A percentile compares a stretch with the other conserved stretches of the same genome.
Evolutionary conservation across 2,888 invertebrate species (phyloP).

Genomic region (Alviniconcha strummeri): DNA sequence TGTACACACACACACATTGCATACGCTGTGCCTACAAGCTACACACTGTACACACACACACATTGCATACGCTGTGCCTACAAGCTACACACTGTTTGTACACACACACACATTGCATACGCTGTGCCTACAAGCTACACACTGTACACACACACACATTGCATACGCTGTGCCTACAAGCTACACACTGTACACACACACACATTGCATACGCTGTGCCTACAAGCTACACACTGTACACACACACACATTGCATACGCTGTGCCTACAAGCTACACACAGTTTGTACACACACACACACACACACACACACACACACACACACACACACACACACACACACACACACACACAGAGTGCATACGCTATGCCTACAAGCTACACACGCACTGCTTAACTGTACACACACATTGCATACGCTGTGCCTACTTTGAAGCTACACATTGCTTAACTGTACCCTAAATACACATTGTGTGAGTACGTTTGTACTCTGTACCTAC

Average conservation of each 20-base stretch:
- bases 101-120: too few species aligned
- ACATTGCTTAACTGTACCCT: too few species aligned
- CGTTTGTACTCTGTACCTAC: too few species aligned
- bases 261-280: neutral
- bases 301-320: neutral
- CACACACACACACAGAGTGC: slow-evolving; percentile 13
- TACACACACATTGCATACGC: neutral
- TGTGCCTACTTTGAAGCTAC: too few species aligned
- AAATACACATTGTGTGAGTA: too few species aligned
- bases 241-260: neutral
- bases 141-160: neutral
- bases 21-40: neutral
- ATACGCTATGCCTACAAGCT: too few species aligned
- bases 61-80: neutral
- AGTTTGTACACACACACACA: neutral
- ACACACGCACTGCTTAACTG: too few species aligned
- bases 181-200: neutral
- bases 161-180: neutral
- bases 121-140: neutral
- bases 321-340: slow-evolving; percentile 9
- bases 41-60: neutral
- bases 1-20: too few species aligned
- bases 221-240: neutral
- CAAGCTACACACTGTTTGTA: neutral
- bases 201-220: too few species aligned